Evolutionary conservation across 2,113 vertebrate genomes (phyloP), one percentile per base, ranked within the genome.

Genomic region (Tachysurus fulvidraco): DNA sequence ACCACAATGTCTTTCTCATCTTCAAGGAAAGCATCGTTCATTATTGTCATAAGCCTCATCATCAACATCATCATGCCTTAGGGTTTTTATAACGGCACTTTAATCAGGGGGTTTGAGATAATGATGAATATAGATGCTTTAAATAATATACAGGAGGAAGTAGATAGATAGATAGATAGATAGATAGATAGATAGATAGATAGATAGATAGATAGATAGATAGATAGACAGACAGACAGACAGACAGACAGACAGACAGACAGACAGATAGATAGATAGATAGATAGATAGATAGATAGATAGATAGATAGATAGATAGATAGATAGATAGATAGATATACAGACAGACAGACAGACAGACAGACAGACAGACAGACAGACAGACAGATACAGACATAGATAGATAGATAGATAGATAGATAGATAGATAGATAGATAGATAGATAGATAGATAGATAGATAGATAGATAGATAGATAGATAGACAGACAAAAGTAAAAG

Each of bases 1-100:
- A 79, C 36, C 44, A 25, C 73, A 30, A 23, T 55, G 74, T 41
- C 46, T 57, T 82, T 81, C 77, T 67, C n/a, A 80, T 59, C 85
- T 88, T 88, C 23, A 67, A 86, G 85, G 85, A 54, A 84, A 82
- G 59, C 89, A 88, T 90, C 82, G 85, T 60, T 90, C 85, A 84
- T 85, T 77, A 85, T 46, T 85, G 83, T 81, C 84, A 81, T 74
- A 30, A 46, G 71, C 71, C 41, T 41, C 16, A 41, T 65, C 62
- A 69, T 67, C n/a, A 30, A 30, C 25, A 4, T 65, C 25, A 62
- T 64, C 21, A 60, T 2, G 13, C 16, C 65, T 74, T 46, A 19
- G 19, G 36, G 41, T 8, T 41, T 59, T 71, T 84, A 21, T 73
- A 36, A 19, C 30, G 65, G 17, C 62, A 83, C 79, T 81, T 60